Conservation (phyloP, 2,113 vertebrate species). For the Colossoma macropomum region DNA sequence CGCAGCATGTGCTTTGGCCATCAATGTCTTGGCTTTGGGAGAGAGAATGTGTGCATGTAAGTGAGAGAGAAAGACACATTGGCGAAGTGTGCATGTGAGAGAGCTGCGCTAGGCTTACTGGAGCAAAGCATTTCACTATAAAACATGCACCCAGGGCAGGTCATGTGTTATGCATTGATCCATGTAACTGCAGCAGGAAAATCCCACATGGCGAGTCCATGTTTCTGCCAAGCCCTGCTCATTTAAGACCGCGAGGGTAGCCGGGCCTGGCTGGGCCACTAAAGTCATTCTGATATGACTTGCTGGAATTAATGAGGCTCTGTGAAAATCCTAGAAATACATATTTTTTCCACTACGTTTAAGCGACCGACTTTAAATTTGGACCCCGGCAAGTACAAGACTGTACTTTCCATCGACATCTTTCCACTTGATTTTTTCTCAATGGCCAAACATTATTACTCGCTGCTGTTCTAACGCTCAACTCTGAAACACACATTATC, state of each 20-base stretch:
- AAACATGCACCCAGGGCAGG: conserved; percentile 66
- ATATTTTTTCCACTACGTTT: neutral
- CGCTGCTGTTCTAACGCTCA: too few species aligned
- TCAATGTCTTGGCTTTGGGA: conserved; percentile 8
- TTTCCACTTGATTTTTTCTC: neutral
- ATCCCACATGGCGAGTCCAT: conserved; percentile 49
- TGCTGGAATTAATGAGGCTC: neutral
- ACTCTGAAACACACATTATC: neutral
- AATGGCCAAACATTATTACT: neutral
- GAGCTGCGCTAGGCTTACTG: conserved; percentile 63
- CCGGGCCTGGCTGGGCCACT: neutral
- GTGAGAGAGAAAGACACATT: conserved; percentile 44
- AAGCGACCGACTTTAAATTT: neutral
- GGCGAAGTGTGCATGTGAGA: conserved; percentile 52
- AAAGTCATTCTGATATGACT: conserved; percentile 21
- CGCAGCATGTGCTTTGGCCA: neutral
- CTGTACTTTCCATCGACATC: neutral
- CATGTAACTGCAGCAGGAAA: conserved; percentile 70
- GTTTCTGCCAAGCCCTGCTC: conserved; percentile 45
- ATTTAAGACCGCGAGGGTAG: conserved; percentile 30
- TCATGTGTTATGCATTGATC: conserved; percentile 64
- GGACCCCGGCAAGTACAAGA: neutral
- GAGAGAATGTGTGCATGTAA: neutral
- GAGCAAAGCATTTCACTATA: conserved; percentile 67
- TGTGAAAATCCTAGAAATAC: neutral